Evolutionary conservation across 2,888 invertebrate species (phyloP).

Genomic region (Synergus japonicus): DNA sequence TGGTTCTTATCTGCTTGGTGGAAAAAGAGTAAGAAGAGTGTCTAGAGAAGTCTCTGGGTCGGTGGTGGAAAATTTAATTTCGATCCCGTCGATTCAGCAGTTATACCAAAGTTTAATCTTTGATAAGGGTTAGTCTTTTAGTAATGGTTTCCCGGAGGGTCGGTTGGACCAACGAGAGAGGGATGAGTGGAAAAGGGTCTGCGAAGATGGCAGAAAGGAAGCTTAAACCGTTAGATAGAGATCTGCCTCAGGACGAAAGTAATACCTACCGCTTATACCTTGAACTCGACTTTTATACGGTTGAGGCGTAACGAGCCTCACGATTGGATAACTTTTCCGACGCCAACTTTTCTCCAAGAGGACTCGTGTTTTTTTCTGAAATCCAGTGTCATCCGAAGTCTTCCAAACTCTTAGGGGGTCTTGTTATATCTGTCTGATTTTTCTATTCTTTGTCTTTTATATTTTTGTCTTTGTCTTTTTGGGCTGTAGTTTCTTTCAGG

Average conservation of each 20-base stretch:
- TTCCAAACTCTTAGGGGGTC: slow-evolving; percentile 13
- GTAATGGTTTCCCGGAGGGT: slow-evolving; percentile 77
- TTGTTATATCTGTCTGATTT: not conserved
- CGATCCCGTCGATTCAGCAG: slow-evolving; percentile 80
- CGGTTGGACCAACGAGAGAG: slow-evolving; percentile 63
- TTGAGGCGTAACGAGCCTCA: slow-evolving; percentile 73
- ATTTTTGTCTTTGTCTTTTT: not conserved
- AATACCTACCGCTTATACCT: slow-evolving; percentile 73
- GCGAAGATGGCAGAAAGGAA: slow-evolving; percentile 60
- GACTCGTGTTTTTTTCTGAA: slow-evolving; percentile 41
- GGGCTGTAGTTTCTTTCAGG: not conserved
- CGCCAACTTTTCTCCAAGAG: slow-evolving; percentile 61
- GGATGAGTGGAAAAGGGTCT: slow-evolving; percentile 51
- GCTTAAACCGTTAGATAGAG: slow-evolving; percentile 77
- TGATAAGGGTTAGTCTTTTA: slow-evolving; percentile 78
- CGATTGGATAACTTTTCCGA: slow-evolving; percentile 76
- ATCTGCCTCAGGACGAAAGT: slow-evolving; percentile 76
- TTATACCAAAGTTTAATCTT: slow-evolving; percentile 80
- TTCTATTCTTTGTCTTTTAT: not conserved
- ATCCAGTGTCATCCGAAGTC: slow-evolving; percentile 32
- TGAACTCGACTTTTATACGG: slow-evolving; percentile 72
- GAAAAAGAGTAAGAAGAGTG: slow-evolving; percentile 8
- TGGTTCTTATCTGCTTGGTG: slow-evolving; percentile 32
- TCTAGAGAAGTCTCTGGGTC: slow-evolving; percentile 45
- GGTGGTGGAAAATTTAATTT: slow-evolving; percentile 79